Evolutionary conservation across 2,113 vertebrate genomes (phyloP).

Genomic region (Phocoena sinus): DNA sequence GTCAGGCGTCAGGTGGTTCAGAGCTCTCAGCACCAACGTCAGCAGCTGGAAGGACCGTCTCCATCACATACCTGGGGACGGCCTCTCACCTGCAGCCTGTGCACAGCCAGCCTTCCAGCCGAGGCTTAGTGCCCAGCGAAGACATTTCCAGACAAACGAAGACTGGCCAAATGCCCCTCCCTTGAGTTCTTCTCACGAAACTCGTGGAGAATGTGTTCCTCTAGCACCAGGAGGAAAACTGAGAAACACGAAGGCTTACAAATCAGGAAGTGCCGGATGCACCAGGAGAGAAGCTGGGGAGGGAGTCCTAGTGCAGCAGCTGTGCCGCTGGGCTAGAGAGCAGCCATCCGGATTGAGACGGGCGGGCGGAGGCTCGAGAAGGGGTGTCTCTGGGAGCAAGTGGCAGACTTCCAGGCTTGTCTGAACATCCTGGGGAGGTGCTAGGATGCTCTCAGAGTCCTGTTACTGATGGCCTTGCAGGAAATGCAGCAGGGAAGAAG

Average conservation of each 20-base stretch:
- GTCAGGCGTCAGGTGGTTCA: not conserved
- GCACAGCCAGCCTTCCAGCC: not conserved
- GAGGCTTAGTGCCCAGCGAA: not conserved
- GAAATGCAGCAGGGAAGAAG: too few species aligned
- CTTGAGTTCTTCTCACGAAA: not conserved
- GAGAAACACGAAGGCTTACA: not conserved
- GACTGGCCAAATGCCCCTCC: not conserved
- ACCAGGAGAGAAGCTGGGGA: too few species aligned
- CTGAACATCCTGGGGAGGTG: not conserved
- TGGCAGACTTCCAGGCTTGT: not conserved
- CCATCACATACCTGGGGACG: too few species aligned
- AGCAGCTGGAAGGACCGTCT: not conserved
- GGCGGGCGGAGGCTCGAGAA: not conserved
- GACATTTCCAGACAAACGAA: accelerated
- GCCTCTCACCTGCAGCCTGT: not conserved
- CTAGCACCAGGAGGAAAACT: not conserved
- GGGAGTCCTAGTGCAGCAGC: not conserved
- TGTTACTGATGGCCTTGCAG: accelerated
- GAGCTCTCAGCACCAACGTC: not conserved
- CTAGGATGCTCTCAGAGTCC: not conserved
- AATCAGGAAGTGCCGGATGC: not conserved
- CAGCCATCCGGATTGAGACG: not conserved
- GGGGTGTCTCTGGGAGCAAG: not conserved
- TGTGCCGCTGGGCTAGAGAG: not conserved
- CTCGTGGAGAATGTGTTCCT: not conserved